Percentiles rank a stretch among this genome's conserved stretches.
Evolutionary conservation across 2,888 invertebrate species (phyloP).

Genomic region (Trissoscelio sp.): DNA sequence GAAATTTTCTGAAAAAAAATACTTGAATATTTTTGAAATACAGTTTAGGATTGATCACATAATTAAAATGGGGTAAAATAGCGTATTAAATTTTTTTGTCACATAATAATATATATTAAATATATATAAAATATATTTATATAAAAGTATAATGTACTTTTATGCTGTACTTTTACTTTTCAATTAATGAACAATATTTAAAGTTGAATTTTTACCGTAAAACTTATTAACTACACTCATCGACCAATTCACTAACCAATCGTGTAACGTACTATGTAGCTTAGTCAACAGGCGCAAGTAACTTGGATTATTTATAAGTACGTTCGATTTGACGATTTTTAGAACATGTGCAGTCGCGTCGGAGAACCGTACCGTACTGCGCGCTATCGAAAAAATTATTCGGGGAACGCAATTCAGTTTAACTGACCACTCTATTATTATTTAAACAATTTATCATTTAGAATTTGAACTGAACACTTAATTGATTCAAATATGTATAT

Average conservation of each 20-base stretch:
- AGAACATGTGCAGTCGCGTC: constrained; percentile 65
- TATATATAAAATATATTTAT: background rate
- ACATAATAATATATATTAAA: background rate
- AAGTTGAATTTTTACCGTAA: constrained; percentile 46
- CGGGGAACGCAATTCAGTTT: background rate
- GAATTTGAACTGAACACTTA: no score
- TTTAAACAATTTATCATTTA: background rate
- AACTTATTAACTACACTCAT: constrained; percentile 43
- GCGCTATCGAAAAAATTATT: constrained; percentile 47
- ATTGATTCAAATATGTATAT: no score
- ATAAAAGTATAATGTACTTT: background rate
- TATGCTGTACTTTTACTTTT: background rate
- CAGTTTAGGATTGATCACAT: no score
- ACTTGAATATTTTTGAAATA: no score
- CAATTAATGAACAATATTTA: background rate
- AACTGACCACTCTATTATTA: background rate
- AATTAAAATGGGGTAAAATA: no score
- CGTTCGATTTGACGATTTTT: constrained; percentile 68
- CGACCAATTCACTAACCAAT: constrained; percentile 58
- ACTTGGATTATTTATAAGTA: constrained; percentile 67
- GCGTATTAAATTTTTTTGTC: no score
- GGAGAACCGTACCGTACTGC: constrained; percentile 47
- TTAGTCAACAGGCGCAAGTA: constrained; percentile 57
- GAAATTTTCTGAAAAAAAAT: no score
- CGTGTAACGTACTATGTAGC: constrained; percentile 54